A percentile compares a stretch with the other conserved stretches of the same genome.
Conservation (phyloP, 2,113 vertebrate genomes). For the Calonectris borealis region DNA sequence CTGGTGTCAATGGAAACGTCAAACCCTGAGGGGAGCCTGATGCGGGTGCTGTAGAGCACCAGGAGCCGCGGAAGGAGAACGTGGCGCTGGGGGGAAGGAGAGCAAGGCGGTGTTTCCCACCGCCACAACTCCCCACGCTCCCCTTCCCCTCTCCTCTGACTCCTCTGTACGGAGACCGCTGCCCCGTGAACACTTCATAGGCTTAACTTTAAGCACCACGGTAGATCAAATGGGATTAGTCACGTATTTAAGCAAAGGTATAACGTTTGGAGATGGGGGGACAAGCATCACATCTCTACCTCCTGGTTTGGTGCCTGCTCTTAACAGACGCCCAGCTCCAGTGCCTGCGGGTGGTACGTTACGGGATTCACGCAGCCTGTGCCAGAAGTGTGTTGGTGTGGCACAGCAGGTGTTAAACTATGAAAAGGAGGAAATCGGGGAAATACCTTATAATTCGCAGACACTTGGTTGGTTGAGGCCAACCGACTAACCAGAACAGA, state of each 20-base stretch:
- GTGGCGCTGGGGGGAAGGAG: not conserved
- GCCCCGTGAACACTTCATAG: not conserved
- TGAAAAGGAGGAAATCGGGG: fast-evolving
- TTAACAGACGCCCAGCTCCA: fast-evolving
- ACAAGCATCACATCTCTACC: not conserved
- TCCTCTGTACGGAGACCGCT: not conserved
- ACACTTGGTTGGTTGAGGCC: fast-evolving
- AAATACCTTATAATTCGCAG: not conserved
- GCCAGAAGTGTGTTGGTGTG: not conserved
- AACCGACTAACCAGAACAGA: not conserved
- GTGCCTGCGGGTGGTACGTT: not conserved
- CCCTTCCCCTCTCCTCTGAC: not conserved
- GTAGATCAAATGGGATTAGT: not conserved
- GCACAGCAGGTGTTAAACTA: fast-evolving
- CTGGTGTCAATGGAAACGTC: fast-evolving
- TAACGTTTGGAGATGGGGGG: not conserved
- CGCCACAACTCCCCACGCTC: fast-evolving
- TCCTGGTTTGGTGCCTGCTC: not conserved
- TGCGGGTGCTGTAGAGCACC: fast-evolving
- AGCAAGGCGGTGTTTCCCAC: not conserved
- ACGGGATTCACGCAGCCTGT: fast-evolving
- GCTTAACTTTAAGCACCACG: not conserved
- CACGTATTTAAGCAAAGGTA: not conserved
- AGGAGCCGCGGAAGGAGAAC: not conserved
- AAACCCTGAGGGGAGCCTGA: fast-evolving